phyloP scores from a whole-genome alignment of 2,888 invertebrate genomes.

The Philonicus albiceps region DNA sequence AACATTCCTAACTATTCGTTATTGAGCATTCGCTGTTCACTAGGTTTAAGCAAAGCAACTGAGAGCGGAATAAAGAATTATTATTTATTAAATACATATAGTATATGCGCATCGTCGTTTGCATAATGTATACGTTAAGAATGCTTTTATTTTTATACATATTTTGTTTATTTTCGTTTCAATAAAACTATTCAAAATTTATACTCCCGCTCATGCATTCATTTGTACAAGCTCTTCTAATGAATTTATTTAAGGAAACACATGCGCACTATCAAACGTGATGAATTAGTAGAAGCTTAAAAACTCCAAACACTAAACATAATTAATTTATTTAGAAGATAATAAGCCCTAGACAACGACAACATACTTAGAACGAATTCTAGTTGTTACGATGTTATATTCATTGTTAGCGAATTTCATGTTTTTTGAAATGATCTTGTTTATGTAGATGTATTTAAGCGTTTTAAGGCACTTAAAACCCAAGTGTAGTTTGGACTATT shows the following conservation, averaged over 20 bases:
- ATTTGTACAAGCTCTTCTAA: not conserved
- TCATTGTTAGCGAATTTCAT: constrained; percentile 15
- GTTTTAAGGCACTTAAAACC: not conserved
- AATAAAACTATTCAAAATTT: not conserved
- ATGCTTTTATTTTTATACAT: not conserved
- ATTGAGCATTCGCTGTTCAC: constrained; percentile 11
- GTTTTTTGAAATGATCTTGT: not conserved
- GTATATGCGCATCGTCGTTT: not conserved
- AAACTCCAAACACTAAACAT: not conserved
- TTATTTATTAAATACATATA: not conserved
- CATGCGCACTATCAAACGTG: not conserved
- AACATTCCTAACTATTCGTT: constrained; percentile 23
- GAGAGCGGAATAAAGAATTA: not conserved
- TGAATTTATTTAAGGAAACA: not conserved
- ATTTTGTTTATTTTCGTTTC: not conserved
- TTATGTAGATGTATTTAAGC: not conserved
- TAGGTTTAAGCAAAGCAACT: not conserved
- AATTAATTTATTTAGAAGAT: not conserved
- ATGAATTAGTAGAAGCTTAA: not conserved
- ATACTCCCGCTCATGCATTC: not conserved
- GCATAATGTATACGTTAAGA: not conserved
- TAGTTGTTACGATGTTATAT: constrained; percentile 7
- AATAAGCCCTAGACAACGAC: not conserved
- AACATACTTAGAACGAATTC: not conserved
- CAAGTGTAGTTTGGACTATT: not conserved